phyloP scores from a whole-genome alignment of 1,140 invertebrate genomes.

The Pollicipes pollicipes region DNA sequence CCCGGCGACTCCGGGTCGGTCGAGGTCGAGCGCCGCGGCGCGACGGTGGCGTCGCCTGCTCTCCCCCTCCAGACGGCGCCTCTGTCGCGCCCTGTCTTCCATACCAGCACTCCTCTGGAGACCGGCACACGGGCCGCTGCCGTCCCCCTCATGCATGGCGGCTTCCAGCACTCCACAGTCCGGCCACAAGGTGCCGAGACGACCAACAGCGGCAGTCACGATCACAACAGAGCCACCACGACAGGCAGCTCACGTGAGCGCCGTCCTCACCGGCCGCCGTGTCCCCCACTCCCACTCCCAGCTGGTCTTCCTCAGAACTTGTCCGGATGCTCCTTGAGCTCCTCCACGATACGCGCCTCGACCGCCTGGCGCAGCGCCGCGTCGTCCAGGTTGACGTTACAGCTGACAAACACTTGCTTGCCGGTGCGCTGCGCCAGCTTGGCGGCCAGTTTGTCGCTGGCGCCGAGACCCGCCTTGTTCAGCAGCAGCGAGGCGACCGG shows the following conservation, averaged over 20 bases:
- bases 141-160: too few relatives aligned
- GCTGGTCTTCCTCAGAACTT: neutral
- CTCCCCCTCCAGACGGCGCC: neutral
- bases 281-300: too few relatives aligned
- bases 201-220: too few relatives aligned
- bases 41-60: neutral
- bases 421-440: neutral
- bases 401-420: neutral
- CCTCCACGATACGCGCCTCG: neutral
- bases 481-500: neutral
- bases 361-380: neutral
- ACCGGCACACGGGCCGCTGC: too few relatives aligned
- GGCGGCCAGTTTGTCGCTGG: neutral
- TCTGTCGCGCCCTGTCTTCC: neutral
- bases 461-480: neutral
- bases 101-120: too few relatives aligned
- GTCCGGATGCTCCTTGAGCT: neutral
- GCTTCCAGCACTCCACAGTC: too few relatives aligned
- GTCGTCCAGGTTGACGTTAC: neutral
- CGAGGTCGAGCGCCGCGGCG: neutral
- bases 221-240: too few relatives aligned
- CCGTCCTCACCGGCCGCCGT: too few relatives aligned
- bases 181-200: too few relatives aligned
- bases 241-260: too few relatives aligned
- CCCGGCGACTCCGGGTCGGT: neutral